Base-by-base conservation (phyloP, 1,140 invertebrate species). In the Diprion similis region DNA sequence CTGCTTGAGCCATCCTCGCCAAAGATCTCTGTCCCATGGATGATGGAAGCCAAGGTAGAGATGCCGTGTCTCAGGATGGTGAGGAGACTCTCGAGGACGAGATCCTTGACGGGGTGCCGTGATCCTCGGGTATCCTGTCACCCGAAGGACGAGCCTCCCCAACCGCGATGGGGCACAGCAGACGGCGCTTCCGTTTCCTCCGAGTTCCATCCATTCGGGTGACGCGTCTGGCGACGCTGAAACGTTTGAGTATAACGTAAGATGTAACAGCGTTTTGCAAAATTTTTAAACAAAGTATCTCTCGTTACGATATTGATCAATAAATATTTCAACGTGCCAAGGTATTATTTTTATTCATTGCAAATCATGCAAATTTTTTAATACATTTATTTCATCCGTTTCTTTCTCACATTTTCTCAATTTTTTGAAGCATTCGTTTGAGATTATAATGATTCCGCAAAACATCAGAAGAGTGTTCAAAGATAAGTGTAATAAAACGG, bases 31-130 rank as follows among this genome's bases (percentile, higher is more conserved):
- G 78, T 92, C 91, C 91, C 91, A 92, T 48, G 89, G 85, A 71
- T 91, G 89, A 73, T 90, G 90, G 78, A 92, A 92, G 45, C 92
- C 92, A 0, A 92, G 86, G 77, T 92, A 92, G 10, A 92, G 80
- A 77, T 88, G 87, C 46, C 87, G 79, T 15, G 82, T 83, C 70
- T 87, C 86, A 13, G 80, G 78, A 72, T 85, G 84, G 78, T 81
- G 81, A 71, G 78, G 75, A 66, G 82, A 80, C 71, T 80, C 78
- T 70, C 78, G 78, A 74, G 71, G 77, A 73, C 73, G 76, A 19
- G 48, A n/a, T 46, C 67, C 69, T 15, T 47, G 45, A 46, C 68
- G 66, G 8, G 48, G 71, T 24, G 78, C 80, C 73, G 77, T 79
- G 73, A 86, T 83, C 72, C 82, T 82, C 24, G 88, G 87, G 75